phyloP scores from a whole-genome alignment of 2,797 vertebrate species.

The Parotocinclus haroldoi region DNA sequence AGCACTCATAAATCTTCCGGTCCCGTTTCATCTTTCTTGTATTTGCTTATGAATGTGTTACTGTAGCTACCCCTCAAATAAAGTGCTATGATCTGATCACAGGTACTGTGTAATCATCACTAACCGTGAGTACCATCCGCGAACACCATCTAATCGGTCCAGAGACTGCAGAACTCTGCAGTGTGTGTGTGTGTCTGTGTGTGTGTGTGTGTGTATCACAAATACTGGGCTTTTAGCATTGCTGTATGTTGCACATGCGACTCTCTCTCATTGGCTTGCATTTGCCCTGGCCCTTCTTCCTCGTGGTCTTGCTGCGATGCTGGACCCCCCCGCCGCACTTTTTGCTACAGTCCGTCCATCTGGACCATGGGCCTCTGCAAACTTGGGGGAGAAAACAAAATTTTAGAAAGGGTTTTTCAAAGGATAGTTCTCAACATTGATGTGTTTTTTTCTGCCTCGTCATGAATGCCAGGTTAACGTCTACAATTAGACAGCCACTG shows the following conservation, averaged over 20 bases:
- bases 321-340: conserved; percentile 87
- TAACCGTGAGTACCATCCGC: conserved; percentile 37
- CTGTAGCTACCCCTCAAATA: no score
- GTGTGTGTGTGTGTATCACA: conserved; percentile 16
- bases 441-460: no score
- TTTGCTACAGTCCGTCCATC: conserved; percentile 88
- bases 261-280: conserved; percentile 91
- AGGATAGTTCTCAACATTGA: no score
- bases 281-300: conserved; percentile 82
- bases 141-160: conserved; percentile 27
- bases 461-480: no score
- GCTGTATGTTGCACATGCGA: conserved; percentile 85
- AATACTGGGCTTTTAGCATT: conserved; percentile 74
- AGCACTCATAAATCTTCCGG: no score
- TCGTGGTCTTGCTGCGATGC: conserved; percentile 82
- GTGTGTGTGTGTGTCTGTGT: conserved; percentile 12
- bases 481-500: no score
- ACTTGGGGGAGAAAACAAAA: conserved; percentile 56
- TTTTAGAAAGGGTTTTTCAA: background rate
- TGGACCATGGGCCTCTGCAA: conserved; percentile 85
- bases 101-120: conserved; percentile 27
- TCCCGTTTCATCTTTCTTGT: no score
- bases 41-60: no score
- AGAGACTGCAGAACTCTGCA: background rate
- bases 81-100: no score